A percentile compares a stretch with the other conserved stretches of the same genome.
phyloP scores from a whole-genome alignment of 2,888 invertebrate genomes.

The Ichneumoninae sp. region DNA sequence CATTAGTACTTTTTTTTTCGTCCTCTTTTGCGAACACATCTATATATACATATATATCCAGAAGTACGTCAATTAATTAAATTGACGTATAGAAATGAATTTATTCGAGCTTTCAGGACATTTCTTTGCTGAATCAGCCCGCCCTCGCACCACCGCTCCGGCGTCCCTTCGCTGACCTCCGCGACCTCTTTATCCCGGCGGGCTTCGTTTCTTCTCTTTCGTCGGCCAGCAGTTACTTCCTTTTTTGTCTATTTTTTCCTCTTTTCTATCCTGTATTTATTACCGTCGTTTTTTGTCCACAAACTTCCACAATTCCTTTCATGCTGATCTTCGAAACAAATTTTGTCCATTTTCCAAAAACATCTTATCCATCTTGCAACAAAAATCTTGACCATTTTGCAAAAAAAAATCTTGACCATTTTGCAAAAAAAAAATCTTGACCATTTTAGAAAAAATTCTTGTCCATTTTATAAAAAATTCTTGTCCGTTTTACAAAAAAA shows the following conservation, averaged over 20 bases:
- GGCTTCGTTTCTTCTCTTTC: constrained; percentile 10
- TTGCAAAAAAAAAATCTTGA: too few relatives aligned
- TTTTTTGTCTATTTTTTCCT: not conserved
- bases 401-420: too few relatives aligned
- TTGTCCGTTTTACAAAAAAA: too few relatives aligned
- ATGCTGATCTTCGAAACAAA: too few relatives aligned
- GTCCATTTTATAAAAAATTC: too few relatives aligned
- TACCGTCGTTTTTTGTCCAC: too few relatives aligned
- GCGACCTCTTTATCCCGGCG: constrained; percentile 27
- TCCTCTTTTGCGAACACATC: not conserved
- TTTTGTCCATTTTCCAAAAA: too few relatives aligned
- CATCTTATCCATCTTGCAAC: too few relatives aligned
- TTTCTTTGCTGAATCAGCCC: constrained; percentile 7
- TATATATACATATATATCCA: not conserved
- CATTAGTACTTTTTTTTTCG: not conserved
- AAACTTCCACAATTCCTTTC: too few relatives aligned
- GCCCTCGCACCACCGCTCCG: not conserved
- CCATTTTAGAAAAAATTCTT: too few relatives aligned
- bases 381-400: too few relatives aligned
- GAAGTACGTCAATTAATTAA: constrained; percentile 42
- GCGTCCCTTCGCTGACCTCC: constrained; percentile 27
- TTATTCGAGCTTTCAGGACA: constrained; percentile 13
- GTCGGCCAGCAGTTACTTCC: not conserved
- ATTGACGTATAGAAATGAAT: constrained; percentile 36
- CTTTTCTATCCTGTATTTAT: constrained; percentile 20